These are phyloP conservation scores for Thryonomys swinderianus DNA, from an alignment of 2,113 vertebrate genomes.

Conservation along the genomic window DNA sequence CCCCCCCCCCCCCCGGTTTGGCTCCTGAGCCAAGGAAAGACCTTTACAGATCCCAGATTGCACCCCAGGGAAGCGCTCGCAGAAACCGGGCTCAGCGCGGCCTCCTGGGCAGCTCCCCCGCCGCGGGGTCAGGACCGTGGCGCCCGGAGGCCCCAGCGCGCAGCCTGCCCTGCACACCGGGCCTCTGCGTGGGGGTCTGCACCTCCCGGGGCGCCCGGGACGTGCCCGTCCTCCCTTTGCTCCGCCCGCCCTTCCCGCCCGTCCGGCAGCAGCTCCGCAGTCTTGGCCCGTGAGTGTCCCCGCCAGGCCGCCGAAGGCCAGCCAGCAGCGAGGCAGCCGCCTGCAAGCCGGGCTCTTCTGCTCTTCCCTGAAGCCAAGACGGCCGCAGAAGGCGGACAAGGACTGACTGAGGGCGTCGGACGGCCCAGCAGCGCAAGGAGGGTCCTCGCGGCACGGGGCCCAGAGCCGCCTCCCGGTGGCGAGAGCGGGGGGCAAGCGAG, in stretches of 20 bases:
- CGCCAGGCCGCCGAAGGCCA: not conserved
- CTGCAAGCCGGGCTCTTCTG: not conserved
- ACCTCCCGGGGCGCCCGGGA: not conserved
- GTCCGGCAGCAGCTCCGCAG: not conserved
- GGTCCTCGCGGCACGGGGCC: not conserved
- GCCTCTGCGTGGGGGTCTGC: not conserved
- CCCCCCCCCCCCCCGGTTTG: not conserved
- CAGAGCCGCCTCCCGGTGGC: not conserved
- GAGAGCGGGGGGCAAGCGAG: not conserved
- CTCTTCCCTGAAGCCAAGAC: not conserved
- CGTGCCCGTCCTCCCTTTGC: not conserved
- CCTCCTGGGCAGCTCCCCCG: not conserved
- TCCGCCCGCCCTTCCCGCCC: not conserved
- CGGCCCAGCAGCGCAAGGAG: not conserved
- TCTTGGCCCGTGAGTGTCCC: not conserved
- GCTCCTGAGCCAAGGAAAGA: not conserved
- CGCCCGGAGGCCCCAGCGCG: not conserved
- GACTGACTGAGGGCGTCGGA: not conserved
- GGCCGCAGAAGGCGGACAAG: not conserved
- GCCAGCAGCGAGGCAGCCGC: not conserved
- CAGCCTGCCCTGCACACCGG: not conserved
- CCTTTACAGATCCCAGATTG: not conserved
- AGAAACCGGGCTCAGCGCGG: not conserved
- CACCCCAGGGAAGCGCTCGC: not conserved
- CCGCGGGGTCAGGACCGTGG: rapidly evolving